Evolutionary conservation across 2,888 invertebrate genomes (phyloP), one percentile per base, ranked within the genome.

Genomic region (Rhingia rostrata): DNA sequence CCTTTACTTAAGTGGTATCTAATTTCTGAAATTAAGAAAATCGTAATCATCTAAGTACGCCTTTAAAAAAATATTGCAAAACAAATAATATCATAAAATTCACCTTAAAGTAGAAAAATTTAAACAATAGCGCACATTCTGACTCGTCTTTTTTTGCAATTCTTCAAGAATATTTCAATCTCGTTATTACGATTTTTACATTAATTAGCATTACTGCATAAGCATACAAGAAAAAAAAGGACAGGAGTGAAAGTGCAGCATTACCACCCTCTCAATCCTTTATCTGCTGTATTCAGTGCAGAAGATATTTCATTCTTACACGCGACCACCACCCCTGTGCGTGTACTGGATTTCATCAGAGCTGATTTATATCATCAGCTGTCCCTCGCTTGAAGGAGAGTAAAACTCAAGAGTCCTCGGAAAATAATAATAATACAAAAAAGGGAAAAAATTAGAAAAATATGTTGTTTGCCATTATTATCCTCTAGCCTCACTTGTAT

Each of bases 291-390:
- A 41, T 41, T 56, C 32, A 58, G 32, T 39, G n/a, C 58, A 32
- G 39, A 39, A 63, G 37, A 63, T 72, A 66, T 58, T 33, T 51
- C 35, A 33, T 53, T 33, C 58, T 67, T 33, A 33, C 14, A 30
- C 41, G 39, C 49, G 10, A 41, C 45, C 33, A 51, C 39, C 53
- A 70, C 75, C 47, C 63, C 60, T 61, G 49, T 67, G 53, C 43
- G 70, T 66, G 30, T 54, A 14, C 74, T 63, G 54, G 35, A 67
- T 63, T 47, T 80, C 47, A 12, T 10, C 74, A 75, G 67, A 58
- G 63, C 61, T 73, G 72, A 77, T 82, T 77, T 82, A 77, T 72
- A 64, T 61, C 66, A 77, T 72, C 72, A 77, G 61, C 58, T 75
- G 66, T 64, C 82, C 78, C 39, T 14, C n/a, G 53, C 9, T 61